Percentiles rank a stretch among this genome's conserved stretches.
Conservation (phyloP, 1,140 invertebrate genomes). For the Hirudo medicinalis region DNA sequence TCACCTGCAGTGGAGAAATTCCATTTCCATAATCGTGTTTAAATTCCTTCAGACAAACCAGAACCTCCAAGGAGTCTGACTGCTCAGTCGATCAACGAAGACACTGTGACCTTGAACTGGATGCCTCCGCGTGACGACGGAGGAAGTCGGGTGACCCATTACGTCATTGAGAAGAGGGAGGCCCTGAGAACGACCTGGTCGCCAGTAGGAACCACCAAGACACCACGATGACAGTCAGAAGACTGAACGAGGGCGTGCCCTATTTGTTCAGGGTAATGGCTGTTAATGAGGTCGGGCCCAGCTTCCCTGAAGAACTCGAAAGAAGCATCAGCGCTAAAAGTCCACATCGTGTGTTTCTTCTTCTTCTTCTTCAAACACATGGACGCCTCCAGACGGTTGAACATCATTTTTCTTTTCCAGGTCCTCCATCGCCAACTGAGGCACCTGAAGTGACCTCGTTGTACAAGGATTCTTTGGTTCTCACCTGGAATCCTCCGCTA, state of each 20-base stretch:
- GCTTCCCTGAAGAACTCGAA: slow-evolving; percentile 59
- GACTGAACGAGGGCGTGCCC: slow-evolving; percentile 70
- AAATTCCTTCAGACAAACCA: slow-evolving; percentile 53
- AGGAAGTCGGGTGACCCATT: slow-evolving; percentile 72
- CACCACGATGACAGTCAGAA: slow-evolving; percentile 65
- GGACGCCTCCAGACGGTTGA: slow-evolving; percentile 47
- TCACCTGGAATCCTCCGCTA: slow-evolving; percentile 84
- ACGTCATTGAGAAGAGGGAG: slow-evolving; percentile 68
- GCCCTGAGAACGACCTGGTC: slow-evolving; percentile 52
- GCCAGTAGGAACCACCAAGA: slow-evolving; percentile 26
- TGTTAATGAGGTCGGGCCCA: slow-evolving; percentile 69
- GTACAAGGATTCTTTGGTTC: slow-evolving; percentile 75
- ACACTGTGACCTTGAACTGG: slow-evolving; percentile 73
- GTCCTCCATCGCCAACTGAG: slow-evolving; percentile 43
- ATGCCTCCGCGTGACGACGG: slow-evolving; percentile 78
- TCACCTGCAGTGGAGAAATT: slow-evolving; percentile 21
- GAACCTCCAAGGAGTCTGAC: slow-evolving; percentile 48
- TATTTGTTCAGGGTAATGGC: slow-evolving; percentile 94
- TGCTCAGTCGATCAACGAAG: slow-evolving; percentile 77
- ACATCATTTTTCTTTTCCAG: slow-evolving; percentile 44
- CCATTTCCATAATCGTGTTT: background rate
- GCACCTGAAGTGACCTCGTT: slow-evolving; percentile 55
- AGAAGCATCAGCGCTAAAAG: slow-evolving; percentile 69
- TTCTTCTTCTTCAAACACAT: slow-evolving; percentile 50
- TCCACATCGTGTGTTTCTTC: slow-evolving; percentile 77